Evolutionary conservation across 1,140 invertebrate genomes (phyloP), one percentile per base, ranked within the genome.

Genomic region (Platorchestia sp.): DNA sequence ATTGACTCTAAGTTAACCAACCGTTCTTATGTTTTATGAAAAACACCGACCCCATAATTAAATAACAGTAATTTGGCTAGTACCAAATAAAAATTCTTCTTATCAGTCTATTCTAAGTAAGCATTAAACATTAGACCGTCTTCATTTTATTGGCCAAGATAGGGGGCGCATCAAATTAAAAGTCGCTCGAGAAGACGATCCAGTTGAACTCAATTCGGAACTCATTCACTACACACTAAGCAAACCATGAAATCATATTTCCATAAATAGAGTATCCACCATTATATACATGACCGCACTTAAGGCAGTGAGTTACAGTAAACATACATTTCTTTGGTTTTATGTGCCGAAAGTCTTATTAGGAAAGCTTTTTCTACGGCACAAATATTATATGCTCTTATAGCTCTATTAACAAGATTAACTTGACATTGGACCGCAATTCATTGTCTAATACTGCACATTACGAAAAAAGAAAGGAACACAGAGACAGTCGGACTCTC

Each of bases 321-420:
- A 51, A 6, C 47, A 75, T 75, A 75, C 27, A 75, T 75, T 75
- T 75, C 59, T 75, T 75, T 75, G 59, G 59, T 75, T 75, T 14
- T 75, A 75, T 75, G 59, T 75, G 59, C 59, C 59, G 59, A 3
- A 22, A 75, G 59, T 36, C 27, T 75, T 75, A 10, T 27, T 75
- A 75, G 59, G 14, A 75, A 75, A 22, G 36, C 14, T 75, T 36
- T 75, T 75, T 51, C 47, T 75, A 75, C 59, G 59, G 59, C 59
- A 75, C 59, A 75, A 75, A 75, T 75, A 75, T 75, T 75, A 22
- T 75, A 75, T 75, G 36, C 36, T 75, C 59, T 75, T 75, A 75
- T 75, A 75, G 59, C 59, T 75, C 59, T 75, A 75, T 75, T 75
- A 75, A 75, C 59, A 75, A 75, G 59, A 75, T 75, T 75, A 75